Conservation (phyloP, 2,888 invertebrate genomes). For the Apomyelois bistriatella region DNA sequence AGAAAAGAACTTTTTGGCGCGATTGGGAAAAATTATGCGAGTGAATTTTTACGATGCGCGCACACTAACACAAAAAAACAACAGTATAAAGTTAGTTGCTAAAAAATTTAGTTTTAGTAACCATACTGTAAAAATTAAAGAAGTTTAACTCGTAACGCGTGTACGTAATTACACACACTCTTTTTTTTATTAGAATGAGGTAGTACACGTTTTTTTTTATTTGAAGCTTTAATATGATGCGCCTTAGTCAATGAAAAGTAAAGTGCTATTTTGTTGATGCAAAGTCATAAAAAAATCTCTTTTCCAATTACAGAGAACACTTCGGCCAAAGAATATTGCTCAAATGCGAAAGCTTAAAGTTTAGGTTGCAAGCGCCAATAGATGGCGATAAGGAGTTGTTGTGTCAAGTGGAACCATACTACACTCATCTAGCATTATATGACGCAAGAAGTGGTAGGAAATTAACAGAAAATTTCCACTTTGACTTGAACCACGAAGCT, state of each 20-base stretch:
- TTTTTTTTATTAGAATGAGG: no score
- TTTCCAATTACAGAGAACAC: slow-evolving; percentile 82
- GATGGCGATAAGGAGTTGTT: slow-evolving; percentile 87
- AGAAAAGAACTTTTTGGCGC: no score
- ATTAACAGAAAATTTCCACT: slow-evolving; percentile 95
- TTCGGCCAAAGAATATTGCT: slow-evolving; percentile 92
- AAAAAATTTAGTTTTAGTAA: no score
- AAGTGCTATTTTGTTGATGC: not conserved
- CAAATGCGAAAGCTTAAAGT: slow-evolving; percentile 90
- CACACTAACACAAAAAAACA: no score
- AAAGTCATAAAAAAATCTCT: not conserved
- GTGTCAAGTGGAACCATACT: slow-evolving; percentile 96
- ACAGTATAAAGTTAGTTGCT: no score
- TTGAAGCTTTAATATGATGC: no score
- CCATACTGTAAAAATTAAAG: no score
- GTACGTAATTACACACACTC: no score
- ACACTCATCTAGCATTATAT: slow-evolving; percentile 92
- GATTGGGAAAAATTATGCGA: no score
- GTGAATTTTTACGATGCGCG: no score
- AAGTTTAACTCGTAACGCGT: no score
- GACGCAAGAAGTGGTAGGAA: slow-evolving; percentile 93
- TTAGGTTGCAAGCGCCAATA: slow-evolving; percentile 90
- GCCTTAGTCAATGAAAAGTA: not conserved
- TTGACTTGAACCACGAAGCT: slow-evolving; percentile 89
- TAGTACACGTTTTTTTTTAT: no score